phyloP scores from a whole-genome alignment of 2,888 invertebrate genomes.

The Tenodera sinensis region DNA sequence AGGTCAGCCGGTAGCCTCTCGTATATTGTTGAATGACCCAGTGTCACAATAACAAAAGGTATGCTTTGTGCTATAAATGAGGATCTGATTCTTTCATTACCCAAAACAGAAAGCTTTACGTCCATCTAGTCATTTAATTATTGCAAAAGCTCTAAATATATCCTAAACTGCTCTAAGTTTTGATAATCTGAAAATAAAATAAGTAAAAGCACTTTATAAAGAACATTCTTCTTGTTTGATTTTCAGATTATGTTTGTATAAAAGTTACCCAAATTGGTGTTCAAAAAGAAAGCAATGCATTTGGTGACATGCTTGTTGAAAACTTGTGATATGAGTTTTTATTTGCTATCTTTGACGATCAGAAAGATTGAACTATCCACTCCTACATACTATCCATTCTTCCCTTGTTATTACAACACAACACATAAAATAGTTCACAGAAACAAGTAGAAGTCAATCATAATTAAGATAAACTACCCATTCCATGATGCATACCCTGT shows the following conservation, averaged over 20 bases:
- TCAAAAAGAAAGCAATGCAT: background rate
- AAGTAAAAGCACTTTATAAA: background rate
- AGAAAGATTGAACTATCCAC: background rate
- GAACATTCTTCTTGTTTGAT: background rate
- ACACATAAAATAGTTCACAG: background rate
- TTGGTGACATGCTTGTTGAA: background rate
- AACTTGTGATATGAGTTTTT: background rate
- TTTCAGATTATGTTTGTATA: too few relatives aligned
- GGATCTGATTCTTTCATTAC: background rate
- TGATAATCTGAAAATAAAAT: background rate
- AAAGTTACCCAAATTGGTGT: background rate
- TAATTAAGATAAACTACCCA: background rate
- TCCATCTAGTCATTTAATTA: background rate
- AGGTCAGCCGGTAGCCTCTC: too few relatives aligned
- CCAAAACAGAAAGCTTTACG: background rate
- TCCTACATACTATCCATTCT: background rate
- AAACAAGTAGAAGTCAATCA: background rate
- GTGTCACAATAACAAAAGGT: too few relatives aligned
- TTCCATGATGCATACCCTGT: background rate
- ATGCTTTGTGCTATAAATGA: background rate
- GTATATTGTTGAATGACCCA: too few relatives aligned
- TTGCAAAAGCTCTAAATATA: background rate
- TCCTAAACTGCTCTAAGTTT: background rate
- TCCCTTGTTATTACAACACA: background rate
- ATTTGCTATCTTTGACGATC: background rate